Evolutionary conservation across 2,797 vertebrate genomes (phyloP), one percentile per base, ranked within the genome.

Genomic region (Menidia menidia): DNA sequence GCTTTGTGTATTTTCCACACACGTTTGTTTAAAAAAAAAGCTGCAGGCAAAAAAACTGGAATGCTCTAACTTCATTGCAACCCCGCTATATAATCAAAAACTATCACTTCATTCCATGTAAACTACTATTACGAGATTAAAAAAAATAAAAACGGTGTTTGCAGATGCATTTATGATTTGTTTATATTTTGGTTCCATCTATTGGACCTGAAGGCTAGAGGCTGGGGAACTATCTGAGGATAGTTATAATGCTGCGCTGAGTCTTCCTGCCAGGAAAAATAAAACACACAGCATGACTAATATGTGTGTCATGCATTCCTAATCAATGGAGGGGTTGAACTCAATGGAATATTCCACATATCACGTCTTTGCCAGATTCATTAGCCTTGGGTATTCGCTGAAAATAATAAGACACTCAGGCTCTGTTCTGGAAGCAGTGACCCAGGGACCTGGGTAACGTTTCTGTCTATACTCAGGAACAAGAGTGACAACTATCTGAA

Each of bases 331-430:
- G 80, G 68, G 71, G 80, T 84, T 78, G 70, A 78, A 80, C 75
- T 86, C 77, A 87, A 80, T 86, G 89, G 92, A 93, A 93, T 91
- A 88, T 93, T 93, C 90, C 90, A 89, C 82, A 85, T 82, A 83
- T 88, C 71, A 51, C 32, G 30, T 73, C 60, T 56, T 31, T 67
- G 84, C 89, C 87, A 87, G 85, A 82, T 92, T 92, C 85, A 83
- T 87, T 87, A 85, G 83, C 52, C 41, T 75, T 72, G 82, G 73
- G 65, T 76, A 75, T 78, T 75, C 75, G 58, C 72, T 80, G 80
- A 83, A 77, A 86, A 78, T 78, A 72, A 39, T 39, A 39, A 39
- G 35, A 39, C 35, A 39, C 78, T 76, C 19, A 51, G 39, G 48
- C 50, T 65, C 77, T 69, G 52, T 39, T 6, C 9, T 39, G 35